These are phyloP conservation scores for Egretta garzetta DNA, from an alignment of 2,113 vertebrate species.

Conservation along the genomic window DNA sequence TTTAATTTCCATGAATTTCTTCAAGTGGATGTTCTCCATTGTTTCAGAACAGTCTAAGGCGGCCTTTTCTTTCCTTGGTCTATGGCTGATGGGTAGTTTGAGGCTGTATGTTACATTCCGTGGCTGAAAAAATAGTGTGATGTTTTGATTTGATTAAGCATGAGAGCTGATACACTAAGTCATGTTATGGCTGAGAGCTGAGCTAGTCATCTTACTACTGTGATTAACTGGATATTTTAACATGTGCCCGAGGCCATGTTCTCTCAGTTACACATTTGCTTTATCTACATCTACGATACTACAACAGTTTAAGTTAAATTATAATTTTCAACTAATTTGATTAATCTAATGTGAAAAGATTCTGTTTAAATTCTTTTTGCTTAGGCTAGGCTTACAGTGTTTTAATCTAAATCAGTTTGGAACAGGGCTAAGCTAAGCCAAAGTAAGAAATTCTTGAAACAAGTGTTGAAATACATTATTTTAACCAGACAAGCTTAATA, in stretches of 20 bases:
- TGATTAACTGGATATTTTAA: slow-evolving; percentile 24
- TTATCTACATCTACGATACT: not conserved
- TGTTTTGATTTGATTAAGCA: slow-evolving; percentile 51
- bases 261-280: slow-evolving; percentile 14
- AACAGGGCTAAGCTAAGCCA: not conserved
- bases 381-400: not conserved
- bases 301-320: not conserved
- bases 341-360: not conserved
- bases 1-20: not conserved
- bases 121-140: not conserved
- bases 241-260: not conserved
- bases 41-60: not conserved
- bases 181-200: not conserved
- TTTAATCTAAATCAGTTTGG: not conserved
- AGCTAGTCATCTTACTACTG: not conserved
- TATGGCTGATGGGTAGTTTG: not conserved
- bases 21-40: not conserved
- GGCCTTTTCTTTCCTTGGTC: not conserved
- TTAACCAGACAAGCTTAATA: not conserved
- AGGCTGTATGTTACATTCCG: not conserved
- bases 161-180: slow-evolving; percentile 48
- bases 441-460: not conserved
- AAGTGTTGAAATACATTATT: not conserved
- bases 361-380: not conserved
- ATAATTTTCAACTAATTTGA: not conserved